Base-by-base conservation (phyloP, 1,140 invertebrate species). In the Rhagoletis zephyria region DNA sequence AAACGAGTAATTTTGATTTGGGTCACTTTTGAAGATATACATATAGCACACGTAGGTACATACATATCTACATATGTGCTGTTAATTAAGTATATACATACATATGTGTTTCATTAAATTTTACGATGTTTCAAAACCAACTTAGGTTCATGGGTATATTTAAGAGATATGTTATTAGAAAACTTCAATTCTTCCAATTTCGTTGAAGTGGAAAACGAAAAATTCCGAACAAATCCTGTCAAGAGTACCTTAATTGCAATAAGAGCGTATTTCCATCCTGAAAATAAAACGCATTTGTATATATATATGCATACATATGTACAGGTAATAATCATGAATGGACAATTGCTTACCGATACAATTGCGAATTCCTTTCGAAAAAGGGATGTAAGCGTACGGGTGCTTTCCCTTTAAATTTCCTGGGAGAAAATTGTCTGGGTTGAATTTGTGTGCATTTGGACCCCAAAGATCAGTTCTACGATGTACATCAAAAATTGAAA, bases 381-480 rank as follows among this genome's bases (percentile, higher is more conserved):
- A 95, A n/a, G 95, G 94, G 30, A 95, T 89, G 88, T 94, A 95
- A 1, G 91, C 92, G 89, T 90, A 93, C 0, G 93, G 90, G 87
- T 94, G 89, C 88, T 93, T 89, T 77, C 93, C 87, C n/a, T 87
- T 87, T 6, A 90, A 87, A 85, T 93, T 91, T 64, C 90, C 89
- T 16, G 94, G 93, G 10, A 94, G 88, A 90, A 95, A 96, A 88
- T 95, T 90, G 63, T 95, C 94, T 0, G 95, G 95, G 90, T 95
- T 92, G 89, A 95, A 96, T 16, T 89, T 89, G 59, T 95, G 93
- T 2, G 95, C 95, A 86, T 95, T 93, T 30, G 94, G 93, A 89
- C 94, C 89, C 89, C 89, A 90, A 14, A 89, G 67, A 30, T 88
- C 86, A 14, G 77, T 85, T n/a, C 81, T 42, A 16, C 92, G 90